Conservation (phyloP, 2,797 vertebrate genomes). For the Emys orbicularis region DNA sequence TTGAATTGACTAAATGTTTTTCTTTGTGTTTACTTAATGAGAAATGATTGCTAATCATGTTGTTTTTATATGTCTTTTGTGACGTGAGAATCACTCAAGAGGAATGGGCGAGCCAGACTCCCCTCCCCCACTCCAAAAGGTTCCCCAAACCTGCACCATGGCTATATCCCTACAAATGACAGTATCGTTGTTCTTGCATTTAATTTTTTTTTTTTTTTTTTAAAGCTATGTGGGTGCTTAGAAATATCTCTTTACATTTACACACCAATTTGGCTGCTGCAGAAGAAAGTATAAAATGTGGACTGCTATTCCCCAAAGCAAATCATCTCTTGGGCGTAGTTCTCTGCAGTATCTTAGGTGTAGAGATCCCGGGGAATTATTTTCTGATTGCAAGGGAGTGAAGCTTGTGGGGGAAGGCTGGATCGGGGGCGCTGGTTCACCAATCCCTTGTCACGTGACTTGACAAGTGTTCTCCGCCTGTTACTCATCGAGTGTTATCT, state of each 20-base stretch:
- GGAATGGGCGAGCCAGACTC: constrained; percentile 88
- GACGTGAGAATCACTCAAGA: constrained; percentile 88
- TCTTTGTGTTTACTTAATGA: constrained; percentile 79
- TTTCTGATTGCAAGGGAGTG: constrained; percentile 26
- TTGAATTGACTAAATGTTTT: constrained; percentile 80
- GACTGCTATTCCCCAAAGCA: constrained; percentile 50
- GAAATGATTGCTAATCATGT: constrained; percentile 80
- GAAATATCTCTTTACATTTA: constrained; percentile 21
- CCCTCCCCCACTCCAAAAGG: constrained; percentile 76
- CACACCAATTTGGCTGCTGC: neutral
- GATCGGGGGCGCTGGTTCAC: constrained; percentile 85
- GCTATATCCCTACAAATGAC: constrained; percentile 20
- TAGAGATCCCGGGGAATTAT: constrained; percentile 24
- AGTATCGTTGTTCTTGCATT: neutral
- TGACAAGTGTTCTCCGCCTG: constrained; percentile 91
- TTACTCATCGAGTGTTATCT: constrained; percentile 94
- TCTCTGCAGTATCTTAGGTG: constrained; percentile 46
- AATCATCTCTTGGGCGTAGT: constrained; percentile 56
- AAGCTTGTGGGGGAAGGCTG: constrained; percentile 70
- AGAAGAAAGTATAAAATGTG: constrained; percentile 39
- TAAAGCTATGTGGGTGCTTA: constrained; percentile 26
- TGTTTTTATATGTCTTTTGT: constrained; percentile 85
- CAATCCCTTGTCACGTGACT: constrained; percentile 86
- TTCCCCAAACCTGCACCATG: neutral
- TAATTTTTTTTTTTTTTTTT: neutral